These are phyloP conservation scores for Sesamia inferens DNA, from an alignment of 2,888 invertebrate species.

Conservation along the genomic window DNA sequence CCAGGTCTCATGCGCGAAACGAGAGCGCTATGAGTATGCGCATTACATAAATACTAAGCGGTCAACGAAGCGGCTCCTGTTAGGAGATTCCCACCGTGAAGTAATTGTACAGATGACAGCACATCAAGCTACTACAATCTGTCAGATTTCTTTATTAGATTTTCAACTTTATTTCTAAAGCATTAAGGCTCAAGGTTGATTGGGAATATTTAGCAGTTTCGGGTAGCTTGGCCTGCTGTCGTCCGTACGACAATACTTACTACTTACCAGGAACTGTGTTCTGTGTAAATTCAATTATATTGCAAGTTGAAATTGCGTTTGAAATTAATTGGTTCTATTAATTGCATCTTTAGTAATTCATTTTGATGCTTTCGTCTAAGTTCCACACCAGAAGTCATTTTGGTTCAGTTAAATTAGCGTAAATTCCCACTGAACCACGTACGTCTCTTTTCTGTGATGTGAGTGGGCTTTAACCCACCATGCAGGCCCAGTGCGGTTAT, in stretches of 20 bases:
- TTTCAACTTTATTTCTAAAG: no score
- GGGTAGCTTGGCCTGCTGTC: no score
- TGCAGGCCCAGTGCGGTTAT: background rate
- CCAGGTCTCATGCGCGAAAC: conserved; percentile 46
- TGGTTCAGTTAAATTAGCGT: background rate
- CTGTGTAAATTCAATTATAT: background rate
- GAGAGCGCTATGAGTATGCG: conserved; percentile 37
- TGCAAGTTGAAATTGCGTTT: background rate
- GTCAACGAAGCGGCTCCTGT: conserved; percentile 16
- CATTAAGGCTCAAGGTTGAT: no score
- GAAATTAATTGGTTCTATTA: background rate
- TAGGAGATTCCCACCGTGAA: conserved; percentile 28
- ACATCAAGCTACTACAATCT: no score
- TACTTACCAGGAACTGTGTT: background rate
- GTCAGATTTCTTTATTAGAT: no score
- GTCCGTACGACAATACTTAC: background rate
- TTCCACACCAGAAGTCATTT: no score
- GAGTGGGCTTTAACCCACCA: no score
- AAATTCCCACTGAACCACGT: no score
- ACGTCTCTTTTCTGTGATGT: no score
- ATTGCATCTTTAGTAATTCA: background rate
- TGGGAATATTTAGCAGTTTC: no score
- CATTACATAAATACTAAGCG: conserved; percentile 40
- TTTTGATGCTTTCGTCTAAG: background rate
- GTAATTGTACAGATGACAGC: background rate